phyloP scores from a whole-genome alignment of 2,113 vertebrate species.

The Colius striatus region DNA sequence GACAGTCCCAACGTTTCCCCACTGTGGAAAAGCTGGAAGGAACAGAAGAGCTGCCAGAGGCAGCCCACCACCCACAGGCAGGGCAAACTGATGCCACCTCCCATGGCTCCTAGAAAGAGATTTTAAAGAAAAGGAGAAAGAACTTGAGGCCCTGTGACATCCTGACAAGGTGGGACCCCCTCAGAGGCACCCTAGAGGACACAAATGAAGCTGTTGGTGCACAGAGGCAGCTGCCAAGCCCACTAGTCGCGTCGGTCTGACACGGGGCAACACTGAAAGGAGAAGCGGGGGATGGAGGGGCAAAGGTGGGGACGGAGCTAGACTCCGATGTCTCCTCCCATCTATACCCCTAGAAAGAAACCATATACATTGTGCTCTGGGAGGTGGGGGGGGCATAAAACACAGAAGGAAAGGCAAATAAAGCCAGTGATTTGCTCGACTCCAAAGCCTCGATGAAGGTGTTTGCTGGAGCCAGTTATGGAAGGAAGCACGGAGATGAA shows the following conservation, averaged over 20 bases:
- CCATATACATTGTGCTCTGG: neutral
- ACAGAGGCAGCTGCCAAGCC: neutral
- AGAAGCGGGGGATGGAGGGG: neutral
- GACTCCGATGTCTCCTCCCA: neutral
- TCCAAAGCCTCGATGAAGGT: neutral
- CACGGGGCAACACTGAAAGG: neutral
- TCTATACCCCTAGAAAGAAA: neutral
- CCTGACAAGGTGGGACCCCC: neutral
- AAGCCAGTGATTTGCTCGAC: constrained; percentile 6
- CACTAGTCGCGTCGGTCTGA: neutral
- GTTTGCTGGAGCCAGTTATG: neutral
- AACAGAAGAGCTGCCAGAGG: neutral
- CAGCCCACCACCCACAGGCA: neutral
- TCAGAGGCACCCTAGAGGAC: neutral
- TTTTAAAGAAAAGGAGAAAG: neutral
- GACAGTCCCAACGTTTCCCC: neutral
- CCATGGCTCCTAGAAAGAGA: neutral
- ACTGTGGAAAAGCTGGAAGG: neutral
- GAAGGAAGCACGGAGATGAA: constrained; percentile 23
- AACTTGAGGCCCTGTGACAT: neutral
- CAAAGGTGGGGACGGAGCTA: neutral
- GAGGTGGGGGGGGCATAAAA: neutral
- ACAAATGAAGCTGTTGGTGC: neutral
- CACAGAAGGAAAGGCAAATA: neutral
- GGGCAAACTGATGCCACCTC: neutral